These are phyloP conservation scores for Eolophus roseicapilla DNA, from an alignment of 2,113 vertebrate species.

Conservation along the genomic window DNA sequence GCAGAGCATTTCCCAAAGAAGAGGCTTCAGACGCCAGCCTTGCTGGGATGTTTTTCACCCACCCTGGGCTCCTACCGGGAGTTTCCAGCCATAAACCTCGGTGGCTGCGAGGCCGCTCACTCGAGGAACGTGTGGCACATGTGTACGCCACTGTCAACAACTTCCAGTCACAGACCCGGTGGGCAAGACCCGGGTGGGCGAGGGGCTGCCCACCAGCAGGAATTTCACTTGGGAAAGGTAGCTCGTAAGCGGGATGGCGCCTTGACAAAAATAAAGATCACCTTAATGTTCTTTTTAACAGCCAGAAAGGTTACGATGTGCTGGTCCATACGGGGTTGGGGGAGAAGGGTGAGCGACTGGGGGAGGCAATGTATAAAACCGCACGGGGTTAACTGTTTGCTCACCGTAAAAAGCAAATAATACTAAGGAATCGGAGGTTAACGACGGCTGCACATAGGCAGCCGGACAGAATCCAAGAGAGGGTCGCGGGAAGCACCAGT, in stretches of 20 bases:
- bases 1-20: background rate
- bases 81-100: background rate
- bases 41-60: background rate
- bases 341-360: background rate
- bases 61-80: background rate
- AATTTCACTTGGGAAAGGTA: background rate
- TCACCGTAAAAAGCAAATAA: background rate
- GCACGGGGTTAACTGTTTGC: background rate
- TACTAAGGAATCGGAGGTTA: accelerated
- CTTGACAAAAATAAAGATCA: background rate
- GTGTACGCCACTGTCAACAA: background rate
- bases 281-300: background rate
- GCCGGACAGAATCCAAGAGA: background rate
- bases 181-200: background rate
- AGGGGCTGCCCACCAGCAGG: background rate
- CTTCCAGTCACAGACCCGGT: background rate
- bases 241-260: background rate
- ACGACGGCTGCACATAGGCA: background rate
- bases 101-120: background rate
- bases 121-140: background rate
- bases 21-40: background rate
- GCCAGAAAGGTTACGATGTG: background rate
- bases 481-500: background rate
- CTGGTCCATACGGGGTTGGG: background rate
- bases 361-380: background rate